A percentile compares a stretch with the other conserved stretches of the same genome.
phyloP scores from a whole-genome alignment of 2,888 invertebrate species.

The Disparrhopalites patrizii region DNA sequence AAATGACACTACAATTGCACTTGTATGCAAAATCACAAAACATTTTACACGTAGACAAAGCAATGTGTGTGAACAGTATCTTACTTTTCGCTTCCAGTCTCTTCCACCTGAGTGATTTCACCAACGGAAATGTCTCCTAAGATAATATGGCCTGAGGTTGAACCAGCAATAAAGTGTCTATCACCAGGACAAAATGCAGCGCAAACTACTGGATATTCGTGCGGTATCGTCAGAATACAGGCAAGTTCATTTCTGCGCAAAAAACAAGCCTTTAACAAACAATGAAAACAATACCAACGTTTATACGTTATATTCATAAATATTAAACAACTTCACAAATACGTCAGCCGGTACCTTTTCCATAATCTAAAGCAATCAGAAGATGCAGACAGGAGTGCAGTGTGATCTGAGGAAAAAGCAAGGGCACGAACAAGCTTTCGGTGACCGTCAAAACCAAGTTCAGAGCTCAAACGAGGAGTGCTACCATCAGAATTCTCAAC shows the following conservation, averaged over 20 bases:
- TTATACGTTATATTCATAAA: neutral
- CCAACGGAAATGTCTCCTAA: constrained; percentile 81
- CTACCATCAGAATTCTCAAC: neutral
- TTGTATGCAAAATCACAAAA: neutral
- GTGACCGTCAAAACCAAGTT: constrained; percentile 65
- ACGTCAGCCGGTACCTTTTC: constrained; percentile 64
- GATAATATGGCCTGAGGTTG: constrained; percentile 75
- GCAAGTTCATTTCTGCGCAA: constrained; percentile 53
- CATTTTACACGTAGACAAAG: neutral
- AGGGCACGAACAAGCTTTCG: constrained; percentile 82
- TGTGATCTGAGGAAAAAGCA: constrained; percentile 84
- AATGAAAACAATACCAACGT: constrained; percentile 9
- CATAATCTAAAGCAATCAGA: constrained; percentile 87
- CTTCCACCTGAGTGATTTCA: constrained; percentile 57
- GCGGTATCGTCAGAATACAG: constrained; percentile 65
- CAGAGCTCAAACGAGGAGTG: neutral
- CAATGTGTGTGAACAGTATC: neutral
- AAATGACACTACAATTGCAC: neutral
- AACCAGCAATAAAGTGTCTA: constrained; percentile 80
- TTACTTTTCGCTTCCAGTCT: constrained; percentile 45
- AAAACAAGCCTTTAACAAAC: constrained; percentile 9
- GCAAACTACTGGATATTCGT: constrained; percentile 62
- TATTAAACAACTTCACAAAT: neutral
- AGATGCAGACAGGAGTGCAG: constrained; percentile 80
- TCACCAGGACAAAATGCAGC: constrained; percentile 79